Conservation (phyloP, 2,113 vertebrate species). For the Lethenteron reissneri region DNA sequence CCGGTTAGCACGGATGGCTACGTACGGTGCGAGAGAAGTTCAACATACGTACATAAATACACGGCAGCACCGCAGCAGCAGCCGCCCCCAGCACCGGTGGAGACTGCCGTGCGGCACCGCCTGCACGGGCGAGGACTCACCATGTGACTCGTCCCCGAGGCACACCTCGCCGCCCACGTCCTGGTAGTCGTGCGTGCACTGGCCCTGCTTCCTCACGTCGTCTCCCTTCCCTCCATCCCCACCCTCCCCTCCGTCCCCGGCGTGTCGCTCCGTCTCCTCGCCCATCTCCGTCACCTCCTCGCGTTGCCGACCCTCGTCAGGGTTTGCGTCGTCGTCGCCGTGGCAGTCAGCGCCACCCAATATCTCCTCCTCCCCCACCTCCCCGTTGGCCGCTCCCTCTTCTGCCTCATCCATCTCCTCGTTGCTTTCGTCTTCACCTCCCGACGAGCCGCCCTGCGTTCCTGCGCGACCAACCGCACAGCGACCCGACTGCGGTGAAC, state of each 20-base stretch:
- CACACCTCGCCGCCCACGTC: conserved; percentile 3
- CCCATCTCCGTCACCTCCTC: background rate
- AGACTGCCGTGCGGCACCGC: too few relatives aligned
- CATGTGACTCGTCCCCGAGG: background rate
- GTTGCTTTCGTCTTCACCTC: too few relatives aligned
- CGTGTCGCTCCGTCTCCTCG: background rate
- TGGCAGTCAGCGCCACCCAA: too few relatives aligned
- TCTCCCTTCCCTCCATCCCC: background rate
- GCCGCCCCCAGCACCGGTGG: background rate
- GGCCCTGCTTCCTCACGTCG: background rate
- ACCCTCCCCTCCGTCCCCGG: background rate
- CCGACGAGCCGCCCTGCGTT: too few relatives aligned
- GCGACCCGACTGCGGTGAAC: too few relatives aligned
- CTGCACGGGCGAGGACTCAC: background rate
- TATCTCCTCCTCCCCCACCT: too few relatives aligned
- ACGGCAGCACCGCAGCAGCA: background rate
- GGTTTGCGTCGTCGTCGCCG: background rate
- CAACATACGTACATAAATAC: background rate
- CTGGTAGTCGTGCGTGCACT: background rate
- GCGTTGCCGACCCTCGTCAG: background rate
- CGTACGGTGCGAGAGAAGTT: background rate
- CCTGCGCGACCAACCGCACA: too few relatives aligned
- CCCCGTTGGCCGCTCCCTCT: too few relatives aligned
- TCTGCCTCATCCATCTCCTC: too few relatives aligned
- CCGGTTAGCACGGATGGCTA: background rate